Conservation (phyloP, 2,797 vertebrate genomes). For the Helarctos malayanus region DNA sequence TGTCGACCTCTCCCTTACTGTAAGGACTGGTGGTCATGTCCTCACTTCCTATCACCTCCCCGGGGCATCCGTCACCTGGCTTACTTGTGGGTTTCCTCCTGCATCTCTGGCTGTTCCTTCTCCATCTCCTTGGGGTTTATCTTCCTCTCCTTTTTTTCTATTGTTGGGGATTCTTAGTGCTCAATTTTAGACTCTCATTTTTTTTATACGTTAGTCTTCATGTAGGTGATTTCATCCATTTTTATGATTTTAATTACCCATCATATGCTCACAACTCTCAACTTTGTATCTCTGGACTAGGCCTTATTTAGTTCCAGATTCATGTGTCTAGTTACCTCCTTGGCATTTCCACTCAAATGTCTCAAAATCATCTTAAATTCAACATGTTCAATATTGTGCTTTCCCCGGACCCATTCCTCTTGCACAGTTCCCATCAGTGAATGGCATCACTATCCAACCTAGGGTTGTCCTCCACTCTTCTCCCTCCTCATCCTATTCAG, state of each 20-base stretch:
- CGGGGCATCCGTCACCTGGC: not conserved
- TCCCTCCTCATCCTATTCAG: too few relatives aligned
- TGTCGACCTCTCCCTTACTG: fast-evolving
- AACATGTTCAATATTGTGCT: not conserved
- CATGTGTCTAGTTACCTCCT: not conserved
- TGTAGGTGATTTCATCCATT: not conserved
- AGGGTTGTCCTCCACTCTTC: too few relatives aligned
- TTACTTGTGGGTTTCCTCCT: not conserved
- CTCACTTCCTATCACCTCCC: not conserved
- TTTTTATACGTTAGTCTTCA: not conserved
- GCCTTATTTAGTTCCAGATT: not conserved
- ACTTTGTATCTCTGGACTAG: not conserved
- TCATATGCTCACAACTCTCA: too few relatives aligned
- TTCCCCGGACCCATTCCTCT: not conserved
- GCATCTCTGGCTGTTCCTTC: not conserved
- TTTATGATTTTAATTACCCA: not conserved
- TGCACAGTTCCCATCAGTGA: not conserved
- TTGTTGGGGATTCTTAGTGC: not conserved
- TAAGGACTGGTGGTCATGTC: not conserved
- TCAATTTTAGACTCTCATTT: not conserved
- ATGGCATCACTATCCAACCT: not conserved
- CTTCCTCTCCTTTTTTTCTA: not conserved
- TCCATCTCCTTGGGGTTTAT: not conserved
- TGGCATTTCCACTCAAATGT: not conserved
- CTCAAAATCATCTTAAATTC: not conserved